phyloP scores from a whole-genome alignment of 2,113 vertebrate species.

The Silurus meridionalis region DNA sequence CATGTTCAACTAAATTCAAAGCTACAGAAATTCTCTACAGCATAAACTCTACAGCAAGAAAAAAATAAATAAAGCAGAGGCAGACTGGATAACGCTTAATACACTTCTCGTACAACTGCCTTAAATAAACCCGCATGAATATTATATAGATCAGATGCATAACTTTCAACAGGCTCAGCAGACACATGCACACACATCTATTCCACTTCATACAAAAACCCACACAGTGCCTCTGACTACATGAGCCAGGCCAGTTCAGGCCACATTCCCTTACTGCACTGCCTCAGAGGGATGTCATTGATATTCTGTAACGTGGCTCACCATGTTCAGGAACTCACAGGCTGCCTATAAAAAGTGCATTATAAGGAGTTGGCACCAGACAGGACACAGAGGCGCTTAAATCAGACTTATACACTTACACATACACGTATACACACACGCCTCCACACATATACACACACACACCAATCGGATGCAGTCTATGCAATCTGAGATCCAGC shows the following conservation, averaged over 20 bases:
- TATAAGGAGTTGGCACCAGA: constrained; percentile 63
- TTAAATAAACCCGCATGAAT: neutral
- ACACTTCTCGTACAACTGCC: neutral
- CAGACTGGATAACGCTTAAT: neutral
- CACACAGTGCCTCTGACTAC: neutral
- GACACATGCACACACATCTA: neutral
- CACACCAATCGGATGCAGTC: neutral
- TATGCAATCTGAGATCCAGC: constrained; percentile 38
- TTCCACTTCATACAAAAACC: neutral
- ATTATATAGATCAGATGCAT: neutral
- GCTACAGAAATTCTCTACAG: neutral
- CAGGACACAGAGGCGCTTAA: constrained; percentile 43
- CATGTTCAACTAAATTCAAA: neutral
- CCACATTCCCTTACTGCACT: constrained; percentile 29
- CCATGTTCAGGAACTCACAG: constrained; percentile 73
- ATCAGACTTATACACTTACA: constrained; percentile 39
- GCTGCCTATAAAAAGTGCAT: constrained; percentile 67
- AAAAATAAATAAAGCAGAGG: neutral
- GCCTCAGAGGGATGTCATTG: constrained; percentile 62
- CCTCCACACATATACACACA: constrained; percentile 5
- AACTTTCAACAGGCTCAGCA: neutral
- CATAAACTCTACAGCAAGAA: neutral
- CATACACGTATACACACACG: constrained; percentile 34
- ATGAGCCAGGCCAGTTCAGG: constrained; percentile 26
- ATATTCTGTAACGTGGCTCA: constrained; percentile 68